Conservation (phyloP, 1,140 invertebrate genomes). For the Drosophila persimilis region DNA sequence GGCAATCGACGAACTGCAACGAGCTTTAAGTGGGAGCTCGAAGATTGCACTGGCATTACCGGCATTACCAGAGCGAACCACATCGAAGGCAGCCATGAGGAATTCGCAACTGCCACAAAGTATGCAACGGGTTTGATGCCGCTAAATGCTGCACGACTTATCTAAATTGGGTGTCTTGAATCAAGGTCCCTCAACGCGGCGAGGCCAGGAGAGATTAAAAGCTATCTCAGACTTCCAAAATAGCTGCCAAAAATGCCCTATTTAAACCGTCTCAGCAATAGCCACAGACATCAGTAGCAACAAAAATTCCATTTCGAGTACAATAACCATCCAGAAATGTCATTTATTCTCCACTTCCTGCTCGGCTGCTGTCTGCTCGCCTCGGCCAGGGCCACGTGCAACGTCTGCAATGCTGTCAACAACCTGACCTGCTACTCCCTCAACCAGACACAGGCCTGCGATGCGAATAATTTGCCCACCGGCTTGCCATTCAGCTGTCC, state of each 20-base stretch:
- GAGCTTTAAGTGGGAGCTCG: slow-evolving; percentile 13
- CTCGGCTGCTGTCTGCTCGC: slow-evolving; percentile 24
- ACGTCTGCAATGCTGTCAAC: slow-evolving; percentile 59
- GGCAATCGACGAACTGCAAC: neutral
- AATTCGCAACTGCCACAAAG: slow-evolving; percentile 39
- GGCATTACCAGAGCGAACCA: neutral
- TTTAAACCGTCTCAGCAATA: slow-evolving; percentile 43
- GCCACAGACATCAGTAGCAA: slow-evolving; percentile 26
- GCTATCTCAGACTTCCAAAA: slow-evolving; percentile 28
- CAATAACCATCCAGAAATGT: slow-evolving; percentile 15
- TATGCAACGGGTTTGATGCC: slow-evolving; percentile 26
- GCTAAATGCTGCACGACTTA: slow-evolving; percentile 26
- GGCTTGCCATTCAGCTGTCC: slow-evolving; percentile 49
- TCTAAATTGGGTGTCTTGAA: slow-evolving; percentile 55
- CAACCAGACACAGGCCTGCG: slow-evolving; percentile 63
- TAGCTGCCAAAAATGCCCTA: slow-evolving; percentile 30
- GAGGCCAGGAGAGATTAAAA: slow-evolving; percentile 34
- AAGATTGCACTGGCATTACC: slow-evolving; percentile 12
- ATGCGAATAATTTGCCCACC: slow-evolving; percentile 44
- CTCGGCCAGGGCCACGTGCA: slow-evolving; percentile 43
- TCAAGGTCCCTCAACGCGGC: slow-evolving; percentile 25
- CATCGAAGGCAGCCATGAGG: neutral
- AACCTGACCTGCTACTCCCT: slow-evolving; percentile 67
- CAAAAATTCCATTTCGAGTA: neutral
- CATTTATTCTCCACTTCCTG: neutral